phyloP scores from a whole-genome alignment of 64 coral and sea anemone genomes.

The Dendronephthya gigantea region DNA sequence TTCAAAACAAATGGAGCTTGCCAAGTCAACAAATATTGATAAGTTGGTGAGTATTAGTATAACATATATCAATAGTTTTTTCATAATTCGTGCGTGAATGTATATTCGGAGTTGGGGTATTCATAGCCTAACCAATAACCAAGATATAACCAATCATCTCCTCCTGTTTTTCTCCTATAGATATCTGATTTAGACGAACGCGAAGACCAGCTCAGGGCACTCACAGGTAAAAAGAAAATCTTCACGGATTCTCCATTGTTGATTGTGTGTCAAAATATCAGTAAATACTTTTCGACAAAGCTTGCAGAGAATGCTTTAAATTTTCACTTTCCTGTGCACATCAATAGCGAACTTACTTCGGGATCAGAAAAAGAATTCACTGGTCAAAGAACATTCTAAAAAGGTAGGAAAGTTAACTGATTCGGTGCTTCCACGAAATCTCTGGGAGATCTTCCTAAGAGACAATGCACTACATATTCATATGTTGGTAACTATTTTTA shows the following conservation, averaged over 20 bases:
- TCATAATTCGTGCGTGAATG: too few relatives aligned
- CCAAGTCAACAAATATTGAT: constrained; percentile 86
- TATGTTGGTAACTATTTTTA: too few relatives aligned
- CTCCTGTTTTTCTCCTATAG: too few relatives aligned
- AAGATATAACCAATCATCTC: too few relatives aligned
- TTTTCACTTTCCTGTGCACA: not conserved
- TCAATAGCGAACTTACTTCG: constrained; percentile 47
- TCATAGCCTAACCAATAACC: too few relatives aligned
- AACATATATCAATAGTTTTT: too few relatives aligned
- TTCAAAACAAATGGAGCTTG: constrained; percentile 65
- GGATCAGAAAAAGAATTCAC: constrained; percentile 78
- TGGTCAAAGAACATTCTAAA: constrained; percentile 80
- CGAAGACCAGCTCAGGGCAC: not conserved
- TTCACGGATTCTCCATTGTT: not conserved
- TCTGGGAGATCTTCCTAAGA: too few relatives aligned
- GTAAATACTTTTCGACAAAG: too few relatives aligned
- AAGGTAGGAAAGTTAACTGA: constrained; percentile 50
- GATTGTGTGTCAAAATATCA: too few relatives aligned
- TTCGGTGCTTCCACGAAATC: too few relatives aligned
- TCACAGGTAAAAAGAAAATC: not conserved
- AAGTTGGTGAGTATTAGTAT: constrained; percentile 54
- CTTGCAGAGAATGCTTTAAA: too few relatives aligned
- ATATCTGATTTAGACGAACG: constrained; percentile 5
- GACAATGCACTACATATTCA: not conserved
- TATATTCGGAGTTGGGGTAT: too few relatives aligned